Conservation (phyloP, 2,797 vertebrate genomes). For the Varecia variegata region DNA sequence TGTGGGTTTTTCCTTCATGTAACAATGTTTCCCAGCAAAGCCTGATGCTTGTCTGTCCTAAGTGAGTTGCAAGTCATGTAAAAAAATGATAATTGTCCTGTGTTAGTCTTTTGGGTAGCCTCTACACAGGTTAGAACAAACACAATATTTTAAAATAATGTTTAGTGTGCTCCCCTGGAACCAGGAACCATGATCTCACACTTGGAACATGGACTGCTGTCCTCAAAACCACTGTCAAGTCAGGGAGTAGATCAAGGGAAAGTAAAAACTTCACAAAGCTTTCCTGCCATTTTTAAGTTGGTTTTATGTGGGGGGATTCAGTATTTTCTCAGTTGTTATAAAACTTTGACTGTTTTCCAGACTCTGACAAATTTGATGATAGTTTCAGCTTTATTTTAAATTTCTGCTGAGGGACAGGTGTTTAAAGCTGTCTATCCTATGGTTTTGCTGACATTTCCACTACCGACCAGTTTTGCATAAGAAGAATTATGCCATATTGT, state of each 20-base stretch:
- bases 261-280: not conserved
- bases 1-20: not conserved
- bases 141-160: not conserved
- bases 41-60: not conserved
- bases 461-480: conserved; percentile 47
- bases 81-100: not conserved
- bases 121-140: not conserved
- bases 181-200: not conserved
- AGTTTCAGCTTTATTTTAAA: not conserved
- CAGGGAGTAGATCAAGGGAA: not conserved
- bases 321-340: not conserved
- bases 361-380: not conserved
- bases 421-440: not conserved
- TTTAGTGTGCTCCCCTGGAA: not conserved
- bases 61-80: not conserved
- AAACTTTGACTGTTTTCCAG: not conserved
- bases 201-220: not conserved
- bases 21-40: not conserved
- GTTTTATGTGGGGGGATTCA: not conserved
- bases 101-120: not conserved
- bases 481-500: conserved; percentile 67
- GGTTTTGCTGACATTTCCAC: not conserved
- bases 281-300: not conserved
- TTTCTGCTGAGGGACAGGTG: not conserved
- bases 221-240: not conserved